Base-by-base conservation (phyloP, 2,888 invertebrate species). In the Drosophila birchii region DNA sequence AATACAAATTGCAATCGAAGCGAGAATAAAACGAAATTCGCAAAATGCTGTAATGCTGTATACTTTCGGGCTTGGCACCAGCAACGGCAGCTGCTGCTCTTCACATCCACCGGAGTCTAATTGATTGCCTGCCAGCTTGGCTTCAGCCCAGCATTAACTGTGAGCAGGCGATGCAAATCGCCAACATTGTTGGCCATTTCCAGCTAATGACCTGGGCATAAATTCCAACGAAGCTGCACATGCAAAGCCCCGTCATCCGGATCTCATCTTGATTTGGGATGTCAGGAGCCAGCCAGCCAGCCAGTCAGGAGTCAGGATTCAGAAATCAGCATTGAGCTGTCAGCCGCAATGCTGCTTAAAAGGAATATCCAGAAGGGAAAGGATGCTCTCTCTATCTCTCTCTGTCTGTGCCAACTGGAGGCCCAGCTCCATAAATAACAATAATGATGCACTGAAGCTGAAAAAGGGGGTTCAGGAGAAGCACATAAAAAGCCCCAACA, bases 281-380 rank as follows among this genome's bases (percentile, higher is more conserved):
- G 41, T 32, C 54, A 44, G 11, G 36, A 44, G 44, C 36, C 38
- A 45, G 23, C 3, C 44, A 23, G 44, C 1, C 23, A 23, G 23
- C 1, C 44, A 23, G 23, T 0, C 44, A 8, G 44, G 23, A 14
- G 3, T 16, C 45, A 26, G 26, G 16, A 39, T 9, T 16, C 23
- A 16, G 26, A 11, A 41, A 7, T 67, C 60, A 75, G 64, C 80
- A 49, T 62, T 64, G 62, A 78, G 67, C 82, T 66, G 79, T 79
- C 81, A 76, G 72, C 29, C 38, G 34, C 72, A 9, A 7, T 8
- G 14, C 18, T 14, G 32, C 14, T 49, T 20, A 26, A 5, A 41
- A 53, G 47, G 32, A 34, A 26, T 45, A 38, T 29, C 14, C 36
- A 49, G 16, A 5, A 12, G 18, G 49, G 5, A 16, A 7, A 14